phyloP scores from a whole-genome alignment of 2,113 vertebrate genomes.

The Cryptotis parvus region DNA sequence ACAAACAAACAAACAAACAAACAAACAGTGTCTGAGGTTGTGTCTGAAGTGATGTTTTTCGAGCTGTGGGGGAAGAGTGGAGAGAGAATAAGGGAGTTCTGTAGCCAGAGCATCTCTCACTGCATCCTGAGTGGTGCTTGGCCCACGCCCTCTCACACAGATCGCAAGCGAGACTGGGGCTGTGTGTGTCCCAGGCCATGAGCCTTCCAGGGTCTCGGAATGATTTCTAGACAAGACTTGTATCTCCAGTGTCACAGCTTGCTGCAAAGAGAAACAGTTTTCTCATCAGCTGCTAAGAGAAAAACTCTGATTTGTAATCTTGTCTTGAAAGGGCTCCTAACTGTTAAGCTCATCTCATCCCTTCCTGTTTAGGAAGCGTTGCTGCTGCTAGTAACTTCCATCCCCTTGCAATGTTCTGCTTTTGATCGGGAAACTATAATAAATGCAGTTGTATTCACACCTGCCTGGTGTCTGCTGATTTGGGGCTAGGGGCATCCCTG shows the following conservation, averaged over 20 bases:
- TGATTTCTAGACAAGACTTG: constrained; percentile 70
- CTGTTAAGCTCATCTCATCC: constrained; percentile 81
- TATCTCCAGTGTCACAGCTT: constrained; percentile 76
- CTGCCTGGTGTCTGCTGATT: constrained; percentile 64
- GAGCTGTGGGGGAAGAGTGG: constrained; percentile 53
- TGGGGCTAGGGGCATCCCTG: too few relatives aligned
- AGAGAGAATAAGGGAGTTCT: constrained; percentile 59
- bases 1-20: too few relatives aligned
- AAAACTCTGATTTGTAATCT: constrained; percentile 67
- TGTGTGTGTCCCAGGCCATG: constrained; percentile 63
- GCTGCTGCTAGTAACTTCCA: constrained; percentile 83
- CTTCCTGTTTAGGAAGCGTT: constrained; percentile 82
- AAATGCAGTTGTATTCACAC: constrained; percentile 80
- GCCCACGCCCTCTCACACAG: too few relatives aligned
- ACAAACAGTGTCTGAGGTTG: constrained; percentile 73
- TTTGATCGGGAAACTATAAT: constrained; percentile 84
- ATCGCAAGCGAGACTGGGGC: too few relatives aligned
- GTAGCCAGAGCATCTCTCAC: constrained; percentile 49
- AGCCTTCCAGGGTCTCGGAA: constrained; percentile 80
- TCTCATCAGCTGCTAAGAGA: too few relatives aligned
- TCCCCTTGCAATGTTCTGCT: constrained; percentile 83
- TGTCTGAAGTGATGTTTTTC: constrained; percentile 76
- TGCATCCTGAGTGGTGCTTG: neutral
- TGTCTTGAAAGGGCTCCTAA: constrained; percentile 73
- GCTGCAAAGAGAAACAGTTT: constrained; percentile 68